A percentile compares a stretch with the other conserved stretches of the same genome.
These are phyloP conservation scores for Hypotaenidia okinawae DNA, from an alignment of 2,797 vertebrate genomes.

Conservation along the genomic window DNA sequence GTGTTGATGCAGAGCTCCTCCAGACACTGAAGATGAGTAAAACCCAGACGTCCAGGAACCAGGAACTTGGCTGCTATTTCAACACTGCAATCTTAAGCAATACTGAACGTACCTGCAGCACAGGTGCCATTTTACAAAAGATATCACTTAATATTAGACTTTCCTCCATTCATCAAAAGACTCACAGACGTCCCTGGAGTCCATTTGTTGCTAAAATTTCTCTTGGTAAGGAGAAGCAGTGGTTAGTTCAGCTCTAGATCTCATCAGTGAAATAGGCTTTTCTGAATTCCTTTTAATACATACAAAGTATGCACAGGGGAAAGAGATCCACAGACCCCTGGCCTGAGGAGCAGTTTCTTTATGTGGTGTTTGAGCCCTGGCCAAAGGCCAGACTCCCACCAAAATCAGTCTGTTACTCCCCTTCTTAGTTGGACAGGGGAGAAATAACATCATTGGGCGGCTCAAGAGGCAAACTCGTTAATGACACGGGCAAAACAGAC, in stretches of 20 bases:
- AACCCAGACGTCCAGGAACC: neutral
- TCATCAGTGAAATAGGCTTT: neutral
- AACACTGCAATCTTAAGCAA: neutral
- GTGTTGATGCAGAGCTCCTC: neutral
- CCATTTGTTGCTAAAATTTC: neutral
- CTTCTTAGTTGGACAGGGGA: too few relatives aligned
- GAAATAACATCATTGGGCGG: too few relatives aligned
- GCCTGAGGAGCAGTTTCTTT: neutral
- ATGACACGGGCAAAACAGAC: too few relatives aligned
- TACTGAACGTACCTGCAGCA: neutral
- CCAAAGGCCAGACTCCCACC: too few relatives aligned
- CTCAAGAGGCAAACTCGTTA: too few relatives aligned
- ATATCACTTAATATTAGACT: neutral
- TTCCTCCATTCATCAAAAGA: neutral
- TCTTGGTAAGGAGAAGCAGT: neutral
- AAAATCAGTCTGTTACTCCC: too few relatives aligned
- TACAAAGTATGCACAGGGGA: neutral
- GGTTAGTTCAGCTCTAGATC: neutral
- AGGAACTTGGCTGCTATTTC: neutral
- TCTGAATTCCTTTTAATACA: neutral
- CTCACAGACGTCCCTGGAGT: neutral
- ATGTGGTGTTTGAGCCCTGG: neutral
- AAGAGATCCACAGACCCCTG: neutral
- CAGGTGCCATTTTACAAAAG: neutral
- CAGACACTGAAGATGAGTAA: neutral